Base-by-base conservation (phyloP, 2,888 invertebrate genomes). In the Oscheius sp. region DNA sequence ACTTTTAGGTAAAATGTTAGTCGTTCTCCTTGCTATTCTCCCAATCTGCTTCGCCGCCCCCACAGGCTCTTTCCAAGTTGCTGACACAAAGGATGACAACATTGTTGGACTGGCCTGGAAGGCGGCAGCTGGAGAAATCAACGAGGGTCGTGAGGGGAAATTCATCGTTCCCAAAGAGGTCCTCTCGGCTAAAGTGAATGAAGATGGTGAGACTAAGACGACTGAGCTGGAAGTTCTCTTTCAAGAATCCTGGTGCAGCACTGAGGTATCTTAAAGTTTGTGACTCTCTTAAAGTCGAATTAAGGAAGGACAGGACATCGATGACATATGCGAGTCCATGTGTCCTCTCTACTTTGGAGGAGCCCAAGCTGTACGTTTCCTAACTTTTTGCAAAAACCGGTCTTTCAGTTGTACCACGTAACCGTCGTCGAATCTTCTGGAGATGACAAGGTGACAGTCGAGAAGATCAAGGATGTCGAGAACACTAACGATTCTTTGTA, bases 301-400 rank as follows among this genome's bases (percentile, higher is more conserved):
- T 65, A 42, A 74, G 74, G 79, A 81, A 53, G 81, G 81, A 63
- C 76, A 81, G 51, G 77, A 78, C 70, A 73, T 81, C n/a, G 81
- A 81, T n/a, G 81, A 81, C 63, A 76, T 81, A n/a, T 81, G 81
- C 53, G 81, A 81, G 62, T 78, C 79, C 42, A 81, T 81, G 81
- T 81, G 81, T 50, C 81, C 81, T 42, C 74, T 79, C 10, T 81
- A 81, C 63, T 73, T 77, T 33, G 77, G 77, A 57, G 81, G 81
- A 78, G 74, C 76, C 35, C 78, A 79, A 59, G 75, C 81, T 60
- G 79, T 80, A 58, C 57, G 65, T 33, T 10, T 33, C 2, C 21
- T 21, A 21, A 33, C 32, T 35, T 53, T 50, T 29, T 13, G 21
- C 3, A 50, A 7, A 21, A 65, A 1, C 4, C 51, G 9, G 29